phyloP scores from a whole-genome alignment of 2,113 vertebrate genomes.

The Cisticola juncidis region DNA sequence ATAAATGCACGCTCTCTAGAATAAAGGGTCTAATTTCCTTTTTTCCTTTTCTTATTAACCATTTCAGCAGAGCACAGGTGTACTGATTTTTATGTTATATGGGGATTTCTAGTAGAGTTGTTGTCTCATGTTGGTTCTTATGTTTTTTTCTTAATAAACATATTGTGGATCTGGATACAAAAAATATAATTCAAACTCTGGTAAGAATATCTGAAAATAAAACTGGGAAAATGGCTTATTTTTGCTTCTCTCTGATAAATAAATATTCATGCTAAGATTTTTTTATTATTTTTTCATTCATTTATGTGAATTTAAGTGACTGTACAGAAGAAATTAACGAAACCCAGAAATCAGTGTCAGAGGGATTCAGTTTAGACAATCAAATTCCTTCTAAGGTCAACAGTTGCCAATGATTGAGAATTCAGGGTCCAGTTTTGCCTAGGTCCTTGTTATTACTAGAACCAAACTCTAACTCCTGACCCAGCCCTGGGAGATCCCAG shows the following conservation, averaged over 20 bases:
- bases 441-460: not conserved
- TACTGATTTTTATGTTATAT: not conserved
- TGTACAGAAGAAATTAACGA: not conserved
- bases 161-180: not conserved
- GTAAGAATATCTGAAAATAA: constrained; percentile 54
- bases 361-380: not conserved
- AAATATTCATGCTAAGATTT: not conserved
- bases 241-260: constrained; percentile 16
- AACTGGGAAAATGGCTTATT: constrained; percentile 1
- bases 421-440: not conserved
- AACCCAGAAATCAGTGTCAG: not conserved
- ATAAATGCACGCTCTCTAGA: constrained; percentile 52
- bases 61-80: constrained; percentile 38
- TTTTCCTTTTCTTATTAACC: constrained; percentile 31
- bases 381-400: not conserved
- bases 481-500: not conserved
- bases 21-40: constrained; percentile 58
- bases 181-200: constrained; percentile 1
- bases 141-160: not conserved
- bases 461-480: not conserved
- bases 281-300: not conserved
- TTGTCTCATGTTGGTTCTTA: not conserved
- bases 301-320: not conserved
- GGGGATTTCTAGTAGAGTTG: not conserved
- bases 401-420: not conserved